These are phyloP conservation scores for Baryphthengus martii DNA, from an alignment of 2,113 vertebrate genomes.

Conservation along the genomic window DNA sequence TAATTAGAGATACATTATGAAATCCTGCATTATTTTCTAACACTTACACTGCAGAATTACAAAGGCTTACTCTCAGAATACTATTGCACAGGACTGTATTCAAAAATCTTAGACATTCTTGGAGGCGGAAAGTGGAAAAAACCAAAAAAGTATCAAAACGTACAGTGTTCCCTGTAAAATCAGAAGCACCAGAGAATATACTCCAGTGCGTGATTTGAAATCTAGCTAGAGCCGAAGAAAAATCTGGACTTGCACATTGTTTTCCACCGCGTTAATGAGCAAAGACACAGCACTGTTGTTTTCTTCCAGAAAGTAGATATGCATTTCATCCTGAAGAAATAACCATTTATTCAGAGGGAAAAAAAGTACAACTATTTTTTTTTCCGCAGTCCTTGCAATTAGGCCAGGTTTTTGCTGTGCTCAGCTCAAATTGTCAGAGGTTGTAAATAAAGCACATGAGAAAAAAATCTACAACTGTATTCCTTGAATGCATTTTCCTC, in stretches of 20 bases:
- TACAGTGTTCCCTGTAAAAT: not conserved
- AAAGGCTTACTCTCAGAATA: not conserved
- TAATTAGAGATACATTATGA: not conserved
- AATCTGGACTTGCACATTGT: not conserved
- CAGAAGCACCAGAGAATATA: not conserved
- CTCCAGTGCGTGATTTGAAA: not conserved
- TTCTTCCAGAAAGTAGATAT: not conserved
- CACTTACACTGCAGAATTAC: not conserved
- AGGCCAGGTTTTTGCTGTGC: conserved; percentile 15
- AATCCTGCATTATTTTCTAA: not conserved
- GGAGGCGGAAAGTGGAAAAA: not conserved
- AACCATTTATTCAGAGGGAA: not conserved
- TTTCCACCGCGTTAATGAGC: not conserved
- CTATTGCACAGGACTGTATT: rapidly evolving
- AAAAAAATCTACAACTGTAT: conserved; percentile 20
- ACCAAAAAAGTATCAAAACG: not conserved
- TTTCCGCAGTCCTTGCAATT: conserved; percentile 34
- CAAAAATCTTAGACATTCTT: not conserved
- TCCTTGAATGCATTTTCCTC: not conserved
- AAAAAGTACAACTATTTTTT: not conserved
- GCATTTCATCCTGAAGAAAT: not conserved
- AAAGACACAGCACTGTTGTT: not conserved
- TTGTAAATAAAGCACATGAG: not conserved
- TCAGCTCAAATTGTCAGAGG: conserved; percentile 21
- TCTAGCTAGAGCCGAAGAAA: not conserved